Base-by-base conservation (phyloP, 2,797 vertebrate species). In the Fistularia commersonii region DNA sequence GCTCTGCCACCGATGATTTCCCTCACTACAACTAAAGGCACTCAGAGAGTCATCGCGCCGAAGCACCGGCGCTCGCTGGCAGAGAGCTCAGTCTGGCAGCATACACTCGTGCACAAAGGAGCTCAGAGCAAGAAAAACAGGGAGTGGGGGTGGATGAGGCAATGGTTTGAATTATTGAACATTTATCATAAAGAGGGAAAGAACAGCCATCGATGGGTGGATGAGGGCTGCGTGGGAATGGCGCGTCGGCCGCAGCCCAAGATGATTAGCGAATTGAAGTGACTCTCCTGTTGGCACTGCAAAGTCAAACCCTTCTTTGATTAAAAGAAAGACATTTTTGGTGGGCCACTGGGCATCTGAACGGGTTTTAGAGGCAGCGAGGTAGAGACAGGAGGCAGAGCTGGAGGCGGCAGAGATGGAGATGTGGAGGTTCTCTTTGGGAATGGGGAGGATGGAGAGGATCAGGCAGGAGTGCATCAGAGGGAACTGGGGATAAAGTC, bases 1-100 rank as follows among this genome's bases (percentile, higher is more conserved):
- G 77, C 70, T 70, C 61, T 69, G 77, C 72, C 82, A 84, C 76
- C 74, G 77, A 72, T 87, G 74, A 90, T 88, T 86, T 82, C 76
- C 71, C 61, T 72, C 79, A 78, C 68, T 66, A 64, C 64, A 67
- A 83, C 76, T 69, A 77, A 80, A 80, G 64, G 74, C 77, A 72
- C 74, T 77, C 77, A 58, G 61, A 71, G 57, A 51, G 48, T 32
- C 48, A 51, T 64, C 45, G 15, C 11, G 8, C 32, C 11, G 33
- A n/a, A 61, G 69, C 53, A 8, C 57, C 45, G 15, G n/a, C 52
- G 38, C 55, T 70, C 50, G 43, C 48, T 36, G 50, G 52, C 51
- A 62, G 52, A 56, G 59, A 48, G 57, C 58, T 51, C 65, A 61
- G 64, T 54, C 54, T 5, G 46, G 64, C 78, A 61, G 63, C 66